These are phyloP conservation scores for Molossus molossus DNA, from an alignment of 2,797 vertebrate species.

Conservation along the genomic window DNA sequence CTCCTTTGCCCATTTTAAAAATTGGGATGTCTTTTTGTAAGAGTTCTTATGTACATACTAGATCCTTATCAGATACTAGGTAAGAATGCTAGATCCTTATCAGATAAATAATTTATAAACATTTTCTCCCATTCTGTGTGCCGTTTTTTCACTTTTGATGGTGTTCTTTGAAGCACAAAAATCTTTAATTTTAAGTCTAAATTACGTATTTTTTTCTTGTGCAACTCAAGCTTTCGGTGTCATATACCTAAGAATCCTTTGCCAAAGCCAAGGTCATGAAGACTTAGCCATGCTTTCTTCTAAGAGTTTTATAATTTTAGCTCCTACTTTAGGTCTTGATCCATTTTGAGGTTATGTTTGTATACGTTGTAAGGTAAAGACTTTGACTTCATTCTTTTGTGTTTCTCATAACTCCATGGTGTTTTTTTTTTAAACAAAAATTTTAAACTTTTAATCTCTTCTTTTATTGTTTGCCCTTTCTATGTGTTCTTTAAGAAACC, in stretches of 20 bases:
- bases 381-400: neutral
- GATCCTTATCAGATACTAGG: neutral
- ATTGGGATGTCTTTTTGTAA: neutral
- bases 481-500: neutral
- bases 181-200: neutral
- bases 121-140: neutral
- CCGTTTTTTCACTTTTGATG: neutral
- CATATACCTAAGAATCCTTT: neutral
- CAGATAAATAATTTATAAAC: neutral
- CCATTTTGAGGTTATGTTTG: slow-evolving; percentile 44
- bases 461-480: neutral
- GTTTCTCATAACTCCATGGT: neutral
- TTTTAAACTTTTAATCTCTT: slow-evolving; percentile 42
- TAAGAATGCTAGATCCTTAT: neutral
- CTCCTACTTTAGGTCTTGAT: neutral
- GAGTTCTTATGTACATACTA: neutral
- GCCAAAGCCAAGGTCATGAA: neutral
- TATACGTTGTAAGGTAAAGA: neutral
- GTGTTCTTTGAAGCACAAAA: neutral
- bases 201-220: neutral
- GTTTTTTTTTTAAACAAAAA: neutral
- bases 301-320: neutral
- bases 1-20: slow-evolving; percentile 1
- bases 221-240: neutral
- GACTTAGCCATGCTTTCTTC: neutral